These are phyloP conservation scores for Nomada goodeniana DNA, from an alignment of 2,888 invertebrate species.

Conservation along the genomic window DNA sequence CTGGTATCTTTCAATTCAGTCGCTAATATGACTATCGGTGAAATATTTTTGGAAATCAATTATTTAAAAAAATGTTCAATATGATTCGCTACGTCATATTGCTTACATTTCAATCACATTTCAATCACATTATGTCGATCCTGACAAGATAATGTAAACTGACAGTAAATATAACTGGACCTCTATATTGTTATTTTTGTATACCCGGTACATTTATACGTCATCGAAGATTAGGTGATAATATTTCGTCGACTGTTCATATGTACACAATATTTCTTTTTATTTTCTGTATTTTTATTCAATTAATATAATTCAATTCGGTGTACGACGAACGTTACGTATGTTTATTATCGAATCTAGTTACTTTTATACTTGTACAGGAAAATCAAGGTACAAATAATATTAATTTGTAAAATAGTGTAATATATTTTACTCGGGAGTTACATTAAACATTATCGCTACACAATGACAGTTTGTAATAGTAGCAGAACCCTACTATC, in stretches of 20 bases:
- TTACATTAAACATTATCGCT: background rate
- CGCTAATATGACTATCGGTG: constrained; percentile 25
- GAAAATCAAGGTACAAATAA: background rate
- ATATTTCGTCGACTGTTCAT: background rate
- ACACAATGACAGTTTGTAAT: background rate
- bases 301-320: background rate
- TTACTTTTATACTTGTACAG: background rate
- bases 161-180: constrained; percentile 29
- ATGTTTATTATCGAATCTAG: too few relatives aligned
- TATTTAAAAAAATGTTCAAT: background rate
- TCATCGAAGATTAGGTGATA: constrained; percentile 10
- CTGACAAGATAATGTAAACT: background rate
- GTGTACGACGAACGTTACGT: too few relatives aligned
- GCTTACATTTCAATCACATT: constrained; percentile 15
- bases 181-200: constrained; percentile 30
- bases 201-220: constrained; percentile 11
- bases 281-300: background rate
- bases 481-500: constrained; percentile 2
- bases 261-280: background rate
- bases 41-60: background rate
- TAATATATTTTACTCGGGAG: background rate
- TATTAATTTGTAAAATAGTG: background rate
- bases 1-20: constrained; percentile 44
- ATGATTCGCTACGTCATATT: background rate
- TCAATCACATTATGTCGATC: background rate